Evolutionary conservation across 2,797 vertebrate species (phyloP).

Genomic region (Pachyuromys duprasi): DNA sequence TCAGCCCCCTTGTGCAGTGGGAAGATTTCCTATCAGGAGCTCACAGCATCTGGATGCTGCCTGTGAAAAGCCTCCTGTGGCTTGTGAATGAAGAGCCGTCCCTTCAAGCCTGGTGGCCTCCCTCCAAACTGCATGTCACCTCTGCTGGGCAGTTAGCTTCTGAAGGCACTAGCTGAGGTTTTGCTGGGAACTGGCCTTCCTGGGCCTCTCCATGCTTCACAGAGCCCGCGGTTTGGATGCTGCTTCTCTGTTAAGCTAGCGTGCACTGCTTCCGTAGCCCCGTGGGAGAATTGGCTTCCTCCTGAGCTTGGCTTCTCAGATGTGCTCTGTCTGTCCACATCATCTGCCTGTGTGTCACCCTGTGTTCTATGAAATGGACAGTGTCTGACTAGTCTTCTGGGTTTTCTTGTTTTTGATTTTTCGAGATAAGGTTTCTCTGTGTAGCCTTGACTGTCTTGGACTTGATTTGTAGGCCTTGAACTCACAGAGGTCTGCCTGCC

Average conservation of each 20-base stretch:
- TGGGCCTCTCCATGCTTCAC: neutral
- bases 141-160: neutral
- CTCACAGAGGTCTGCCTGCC: no score
- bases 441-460: no score
- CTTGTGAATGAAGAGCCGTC: neutral
- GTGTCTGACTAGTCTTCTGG: neutral
- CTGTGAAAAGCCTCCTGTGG: neutral
- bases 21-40: neutral
- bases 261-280: neutral
- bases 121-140: neutral
- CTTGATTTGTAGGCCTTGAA: no score
- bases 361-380: neutral
- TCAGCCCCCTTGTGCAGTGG: neutral
- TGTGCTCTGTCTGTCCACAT: neutral
- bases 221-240: neutral
- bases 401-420: no score
- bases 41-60: neutral
- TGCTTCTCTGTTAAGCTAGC: neutral
- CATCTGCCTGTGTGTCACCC: neutral
- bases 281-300: neutral
- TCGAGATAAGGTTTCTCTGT: no score
- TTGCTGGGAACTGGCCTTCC: slow-evolving; percentile 35
- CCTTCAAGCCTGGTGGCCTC: neutral
- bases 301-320: fast-evolving
- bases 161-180: neutral